These are phyloP conservation scores for Xylocampa areola DNA, from an alignment of 2,888 invertebrate genomes.

Conservation along the genomic window DNA sequence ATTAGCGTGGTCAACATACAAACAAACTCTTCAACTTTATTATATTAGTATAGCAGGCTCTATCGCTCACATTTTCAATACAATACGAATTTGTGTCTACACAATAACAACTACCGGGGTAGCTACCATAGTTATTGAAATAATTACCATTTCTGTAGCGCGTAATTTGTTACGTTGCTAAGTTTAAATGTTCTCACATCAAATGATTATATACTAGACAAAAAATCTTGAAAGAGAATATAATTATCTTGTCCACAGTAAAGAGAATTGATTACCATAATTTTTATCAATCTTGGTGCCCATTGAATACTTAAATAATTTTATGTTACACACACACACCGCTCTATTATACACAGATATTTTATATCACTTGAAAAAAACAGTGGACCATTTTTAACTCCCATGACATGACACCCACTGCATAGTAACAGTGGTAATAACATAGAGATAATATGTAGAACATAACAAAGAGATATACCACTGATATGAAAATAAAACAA, in stretches of 20 bases:
- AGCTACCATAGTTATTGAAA: not conserved
- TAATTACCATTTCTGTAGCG: not conserved
- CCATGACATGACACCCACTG: not conserved
- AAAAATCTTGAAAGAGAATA: too few species aligned
- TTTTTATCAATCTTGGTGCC: not conserved
- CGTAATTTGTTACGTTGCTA: not conserved
- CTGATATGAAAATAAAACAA: too few species aligned
- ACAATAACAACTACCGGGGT: not conserved
- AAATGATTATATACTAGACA: too few species aligned
- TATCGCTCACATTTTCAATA: too few species aligned
- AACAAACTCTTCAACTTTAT: too few species aligned
- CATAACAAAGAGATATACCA: constrained; percentile 8
- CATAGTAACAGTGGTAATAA: constrained; percentile 5
- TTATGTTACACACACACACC: not conserved
- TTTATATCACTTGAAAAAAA: not conserved
- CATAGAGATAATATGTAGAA: too few species aligned
- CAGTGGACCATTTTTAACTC: not conserved
- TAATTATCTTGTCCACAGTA: too few species aligned
- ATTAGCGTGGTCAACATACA: too few species aligned
- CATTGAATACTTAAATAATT: not conserved
- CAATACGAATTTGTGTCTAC: too few species aligned
- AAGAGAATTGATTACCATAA: not conserved
- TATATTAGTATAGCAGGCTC: too few species aligned
- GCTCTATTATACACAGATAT: not conserved
- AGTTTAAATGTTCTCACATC: too few species aligned